These are phyloP conservation scores for Phodopus roborovskii DNA, from an alignment of 2,113 vertebrate genomes.

Conservation along the genomic window DNA sequence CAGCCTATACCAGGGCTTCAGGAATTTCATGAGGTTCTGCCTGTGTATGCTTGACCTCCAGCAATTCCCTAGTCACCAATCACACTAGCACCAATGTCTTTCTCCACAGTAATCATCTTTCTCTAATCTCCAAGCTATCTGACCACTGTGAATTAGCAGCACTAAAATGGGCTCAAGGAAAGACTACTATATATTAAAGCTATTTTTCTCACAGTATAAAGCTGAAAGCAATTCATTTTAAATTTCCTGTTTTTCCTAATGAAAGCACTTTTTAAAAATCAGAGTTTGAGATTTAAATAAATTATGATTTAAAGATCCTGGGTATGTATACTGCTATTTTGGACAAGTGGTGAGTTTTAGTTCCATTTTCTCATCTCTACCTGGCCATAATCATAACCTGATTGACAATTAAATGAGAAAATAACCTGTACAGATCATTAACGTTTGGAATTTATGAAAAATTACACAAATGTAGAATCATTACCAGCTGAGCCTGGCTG, in stretches of 20 bases:
- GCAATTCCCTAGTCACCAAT: background rate
- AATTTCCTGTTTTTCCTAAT: background rate
- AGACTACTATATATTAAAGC: background rate
- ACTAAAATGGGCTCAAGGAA: background rate
- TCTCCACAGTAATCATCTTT: background rate
- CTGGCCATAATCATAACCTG: background rate
- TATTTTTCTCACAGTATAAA: background rate
- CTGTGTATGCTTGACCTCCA: background rate
- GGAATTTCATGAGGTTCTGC: background rate
- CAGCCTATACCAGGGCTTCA: no score
- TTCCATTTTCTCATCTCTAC: background rate
- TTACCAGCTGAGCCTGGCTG: background rate
- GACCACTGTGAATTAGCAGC: background rate
- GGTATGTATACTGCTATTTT: background rate
- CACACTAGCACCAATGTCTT: background rate
- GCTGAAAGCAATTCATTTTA: background rate
- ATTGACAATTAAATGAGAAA: background rate
- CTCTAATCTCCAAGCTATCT: background rate
- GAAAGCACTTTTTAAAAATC: background rate
- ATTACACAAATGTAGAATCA: background rate
- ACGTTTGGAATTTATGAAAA: background rate
- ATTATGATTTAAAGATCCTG: background rate
- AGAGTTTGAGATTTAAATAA: background rate
- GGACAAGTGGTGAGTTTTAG: background rate
- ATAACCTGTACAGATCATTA: background rate